These are phyloP conservation scores for pig (Sus scrofa) DNA, from an alignment of 2,113 vertebrate species.

Conservation along the genomic window DNA sequence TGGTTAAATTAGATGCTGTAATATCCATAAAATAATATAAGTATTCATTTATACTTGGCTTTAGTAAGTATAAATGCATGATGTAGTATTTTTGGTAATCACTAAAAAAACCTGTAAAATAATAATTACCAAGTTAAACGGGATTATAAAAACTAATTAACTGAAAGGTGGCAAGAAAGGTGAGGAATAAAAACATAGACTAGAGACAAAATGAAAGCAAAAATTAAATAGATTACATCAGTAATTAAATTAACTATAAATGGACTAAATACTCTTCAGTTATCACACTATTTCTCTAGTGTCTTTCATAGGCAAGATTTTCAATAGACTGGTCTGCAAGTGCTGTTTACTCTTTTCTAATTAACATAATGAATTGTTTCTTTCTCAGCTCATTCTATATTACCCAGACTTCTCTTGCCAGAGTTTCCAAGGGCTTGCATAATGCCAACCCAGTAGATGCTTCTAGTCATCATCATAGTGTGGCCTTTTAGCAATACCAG, in stretches of 20 bases:
- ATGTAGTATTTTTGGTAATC: not conserved
- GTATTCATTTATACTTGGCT: not conserved
- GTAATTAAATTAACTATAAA: not conserved
- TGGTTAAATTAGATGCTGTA: not conserved
- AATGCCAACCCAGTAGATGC: not conserved
- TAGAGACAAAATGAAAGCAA: not conserved
- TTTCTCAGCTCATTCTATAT: not conserved
- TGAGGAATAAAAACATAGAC: not conserved
- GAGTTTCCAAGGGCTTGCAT: not conserved
- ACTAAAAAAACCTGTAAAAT: not conserved
- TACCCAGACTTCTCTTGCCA: not conserved
- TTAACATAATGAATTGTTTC: not conserved
- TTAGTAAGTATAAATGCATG: not conserved
- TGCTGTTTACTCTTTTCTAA: not conserved
- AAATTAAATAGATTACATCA: not conserved
- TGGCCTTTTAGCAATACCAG: too few species aligned
- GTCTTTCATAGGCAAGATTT: conserved; percentile 12
- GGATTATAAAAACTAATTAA: not conserved
- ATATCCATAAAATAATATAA: not conserved
- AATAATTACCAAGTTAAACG: not conserved
- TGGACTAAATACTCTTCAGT: not conserved
- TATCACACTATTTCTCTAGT: not conserved
- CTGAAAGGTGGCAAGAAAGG: not conserved
- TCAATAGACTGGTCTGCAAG: not conserved
- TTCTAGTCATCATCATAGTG: not conserved